phyloP scores from a whole-genome alignment of 2,888 invertebrate species.

The Troides aeacus region DNA sequence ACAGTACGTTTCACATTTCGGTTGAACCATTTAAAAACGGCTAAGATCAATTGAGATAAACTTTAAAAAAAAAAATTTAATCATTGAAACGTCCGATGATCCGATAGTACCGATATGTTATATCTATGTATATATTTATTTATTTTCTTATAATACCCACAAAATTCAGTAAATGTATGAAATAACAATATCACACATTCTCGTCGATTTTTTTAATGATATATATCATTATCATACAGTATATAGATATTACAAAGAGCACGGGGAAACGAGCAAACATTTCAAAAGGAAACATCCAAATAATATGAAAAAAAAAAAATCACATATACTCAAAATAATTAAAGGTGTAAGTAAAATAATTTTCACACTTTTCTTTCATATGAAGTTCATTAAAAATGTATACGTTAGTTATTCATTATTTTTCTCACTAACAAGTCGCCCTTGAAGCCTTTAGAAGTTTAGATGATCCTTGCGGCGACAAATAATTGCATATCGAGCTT shows the following conservation, averaged over 20 bases:
- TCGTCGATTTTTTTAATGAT: not conserved
- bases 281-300: not conserved
- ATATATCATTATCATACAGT: no score
- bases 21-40: no score
- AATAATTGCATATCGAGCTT: constrained; percentile 20
- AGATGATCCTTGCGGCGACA: constrained; percentile 15
- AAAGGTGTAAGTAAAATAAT: constrained; percentile 8
- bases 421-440: constrained; percentile 19
- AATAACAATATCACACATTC: no score
- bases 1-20: no score
- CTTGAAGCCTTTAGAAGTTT: constrained; percentile 8
- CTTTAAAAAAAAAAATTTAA: no score
- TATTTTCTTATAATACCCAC: no score
- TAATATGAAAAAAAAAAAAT: not conserved
- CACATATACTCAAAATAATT: not conserved
- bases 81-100: no score
- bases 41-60: no score
- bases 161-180: no score
- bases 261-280: not conserved
- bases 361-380: constrained; percentile 7
- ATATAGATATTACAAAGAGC: no score
- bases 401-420: constrained; percentile 14
- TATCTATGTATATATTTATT: no score
- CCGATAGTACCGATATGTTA: no score
- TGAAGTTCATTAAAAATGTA: constrained; percentile 19